Evolutionary conservation across 2,113 vertebrate species (phyloP).

Genomic region (Otis tarda): DNA sequence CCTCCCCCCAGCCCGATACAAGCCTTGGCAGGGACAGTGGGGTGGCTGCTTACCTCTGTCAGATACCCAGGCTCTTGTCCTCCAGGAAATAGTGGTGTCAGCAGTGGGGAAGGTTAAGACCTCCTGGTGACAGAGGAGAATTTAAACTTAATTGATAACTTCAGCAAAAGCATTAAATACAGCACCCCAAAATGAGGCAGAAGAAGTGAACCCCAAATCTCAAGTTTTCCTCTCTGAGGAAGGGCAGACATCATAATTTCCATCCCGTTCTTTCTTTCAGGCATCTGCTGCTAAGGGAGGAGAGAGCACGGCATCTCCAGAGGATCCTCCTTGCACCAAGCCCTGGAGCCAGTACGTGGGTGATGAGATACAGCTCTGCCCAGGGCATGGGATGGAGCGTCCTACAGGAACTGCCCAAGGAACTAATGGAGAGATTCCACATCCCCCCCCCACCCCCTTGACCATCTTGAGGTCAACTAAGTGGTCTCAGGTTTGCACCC

Average conservation of each 20-base stretch:
- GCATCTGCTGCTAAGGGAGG: not conserved
- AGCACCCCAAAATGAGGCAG: not conserved
- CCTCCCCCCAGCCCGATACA: not conserved
- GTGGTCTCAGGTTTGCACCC: not conserved
- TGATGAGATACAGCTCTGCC: not conserved
- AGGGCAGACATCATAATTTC: not conserved
- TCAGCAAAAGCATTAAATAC: not conserved
- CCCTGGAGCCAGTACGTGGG: not conserved
- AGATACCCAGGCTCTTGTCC: not conserved
- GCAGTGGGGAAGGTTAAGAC: not conserved
- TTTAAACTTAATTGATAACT: not conserved
- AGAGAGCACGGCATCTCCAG: not conserved
- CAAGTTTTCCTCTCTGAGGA: not conserved
- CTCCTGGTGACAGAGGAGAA: not conserved
- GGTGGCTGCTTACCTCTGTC: not conserved
- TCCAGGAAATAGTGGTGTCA: not conserved
- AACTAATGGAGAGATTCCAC: not conserved
- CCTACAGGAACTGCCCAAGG: not conserved
- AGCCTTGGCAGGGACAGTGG: not conserved
- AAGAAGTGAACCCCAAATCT: not conserved
- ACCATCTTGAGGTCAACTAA: not conserved
- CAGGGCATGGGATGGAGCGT: not conserved
- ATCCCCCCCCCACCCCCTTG: not conserved
- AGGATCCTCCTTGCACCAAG: not conserved
- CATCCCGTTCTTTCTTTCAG: not conserved